Evolutionary conservation across 2,888 invertebrate species (phyloP).

Genomic region (Archips crataeganus): DNA sequence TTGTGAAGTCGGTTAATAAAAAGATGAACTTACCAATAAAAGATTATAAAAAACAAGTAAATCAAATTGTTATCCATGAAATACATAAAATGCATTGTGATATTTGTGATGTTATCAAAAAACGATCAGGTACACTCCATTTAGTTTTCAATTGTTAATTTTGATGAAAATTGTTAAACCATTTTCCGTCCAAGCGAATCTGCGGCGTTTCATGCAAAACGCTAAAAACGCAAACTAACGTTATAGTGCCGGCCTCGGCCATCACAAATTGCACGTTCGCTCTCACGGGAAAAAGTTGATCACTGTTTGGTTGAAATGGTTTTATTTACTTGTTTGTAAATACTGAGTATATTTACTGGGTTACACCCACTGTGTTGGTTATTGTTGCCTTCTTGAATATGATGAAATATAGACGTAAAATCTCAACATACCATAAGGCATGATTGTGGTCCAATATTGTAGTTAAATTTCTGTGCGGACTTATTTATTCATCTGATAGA

Average conservation of each 20-base stretch:
- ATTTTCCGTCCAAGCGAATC: conserved; percentile 36
- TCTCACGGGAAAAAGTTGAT: conserved; percentile 31
- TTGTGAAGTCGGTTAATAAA: too few species aligned
- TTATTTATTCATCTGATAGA: too few species aligned
- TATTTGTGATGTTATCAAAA: neutral
- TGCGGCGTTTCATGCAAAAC: conserved; percentile 30
- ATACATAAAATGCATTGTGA: too few species aligned
- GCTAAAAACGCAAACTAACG: conserved; percentile 29
- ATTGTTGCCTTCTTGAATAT: neutral
- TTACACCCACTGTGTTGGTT: neutral
- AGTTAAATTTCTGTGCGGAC: too few species aligned
- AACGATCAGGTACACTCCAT: neutral
- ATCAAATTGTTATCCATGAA: too few species aligned
- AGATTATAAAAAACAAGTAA: too few species aligned
- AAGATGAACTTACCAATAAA: too few species aligned
- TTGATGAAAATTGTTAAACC: conserved; percentile 39
- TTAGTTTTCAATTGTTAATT: conserved; percentile 13
- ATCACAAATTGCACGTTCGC: conserved; percentile 35
- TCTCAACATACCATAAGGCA: neutral
- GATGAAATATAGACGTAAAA: neutral
- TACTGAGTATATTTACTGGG: neutral
- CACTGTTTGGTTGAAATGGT: conserved; percentile 26
- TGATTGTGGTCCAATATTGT: neutral
- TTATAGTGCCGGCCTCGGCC: conserved; percentile 17
- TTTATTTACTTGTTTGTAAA: conserved; percentile 3